Percentiles rank a stretch among this genome's conserved stretches.
These are phyloP conservation scores for Ylistrum balloti DNA, from an alignment of 1,140 invertebrate species.

Conservation along the genomic window DNA sequence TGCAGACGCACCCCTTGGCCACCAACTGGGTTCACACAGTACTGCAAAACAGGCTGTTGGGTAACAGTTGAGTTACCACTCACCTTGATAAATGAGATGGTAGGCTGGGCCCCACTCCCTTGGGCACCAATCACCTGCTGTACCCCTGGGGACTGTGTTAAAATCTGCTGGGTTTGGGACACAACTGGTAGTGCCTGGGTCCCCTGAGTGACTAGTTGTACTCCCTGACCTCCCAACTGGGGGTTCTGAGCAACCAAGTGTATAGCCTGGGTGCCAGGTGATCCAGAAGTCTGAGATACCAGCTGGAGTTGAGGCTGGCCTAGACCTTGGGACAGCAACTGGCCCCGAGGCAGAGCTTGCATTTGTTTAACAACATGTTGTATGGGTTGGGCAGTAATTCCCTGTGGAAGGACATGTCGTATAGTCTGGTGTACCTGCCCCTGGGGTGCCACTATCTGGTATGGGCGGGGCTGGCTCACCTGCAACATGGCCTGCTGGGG, in stretches of 20 bases:
- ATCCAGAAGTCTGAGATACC: not conserved
- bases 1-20: constrained; percentile 42
- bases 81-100: constrained; percentile 54
- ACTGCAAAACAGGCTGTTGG: constrained; percentile 55
- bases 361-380: not conserved
- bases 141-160: not conserved
- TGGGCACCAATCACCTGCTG: constrained; percentile 37
- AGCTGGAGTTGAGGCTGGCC: constrained; percentile 35
- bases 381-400: not conserved
- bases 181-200: not conserved
- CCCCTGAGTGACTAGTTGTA: constrained; percentile 13
- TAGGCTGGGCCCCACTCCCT: not conserved
- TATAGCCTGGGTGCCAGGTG: not conserved
- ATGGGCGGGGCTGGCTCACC: not conserved
- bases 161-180: not conserved
- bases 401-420: not conserved
- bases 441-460: constrained; percentile 15
- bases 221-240: constrained; percentile 16
- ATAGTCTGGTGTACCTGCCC: not conserved
- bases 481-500: constrained; percentile 36
- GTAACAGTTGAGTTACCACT: constrained; percentile 40
- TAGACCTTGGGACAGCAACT: not conserved
- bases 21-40: constrained; percentile 53
- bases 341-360: not conserved
- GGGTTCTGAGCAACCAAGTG: not conserved